These are phyloP conservation scores for Scylla paramamosain DNA, from an alignment of 1,140 invertebrate genomes.

Conservation along the genomic window DNA sequence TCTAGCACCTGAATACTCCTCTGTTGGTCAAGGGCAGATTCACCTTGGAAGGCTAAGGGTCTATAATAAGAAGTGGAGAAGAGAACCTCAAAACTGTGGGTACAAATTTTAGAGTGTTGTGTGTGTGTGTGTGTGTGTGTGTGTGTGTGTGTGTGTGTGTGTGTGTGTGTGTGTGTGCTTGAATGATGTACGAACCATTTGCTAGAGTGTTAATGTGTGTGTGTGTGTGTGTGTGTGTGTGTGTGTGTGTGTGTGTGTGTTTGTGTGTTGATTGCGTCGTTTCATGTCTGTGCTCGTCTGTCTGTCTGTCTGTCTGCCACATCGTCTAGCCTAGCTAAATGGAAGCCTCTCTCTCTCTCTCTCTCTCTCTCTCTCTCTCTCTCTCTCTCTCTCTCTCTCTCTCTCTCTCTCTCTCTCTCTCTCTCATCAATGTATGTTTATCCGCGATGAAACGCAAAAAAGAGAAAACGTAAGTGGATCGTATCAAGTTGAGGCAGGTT, in stretches of 20 bases:
- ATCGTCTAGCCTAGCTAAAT: too few species aligned
- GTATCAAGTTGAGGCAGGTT: slow-evolving; percentile 6
- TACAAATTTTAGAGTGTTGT: not conserved
- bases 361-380: slow-evolving; percentile 37
- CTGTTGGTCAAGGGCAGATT: not conserved
- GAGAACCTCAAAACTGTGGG: slow-evolving; percentile 7
- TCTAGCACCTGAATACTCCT: not conserved
- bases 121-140: not conserved
- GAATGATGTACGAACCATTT: not conserved
- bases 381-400: slow-evolving; percentile 23
- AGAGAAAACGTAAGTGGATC: not conserved
- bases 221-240: slow-evolving; percentile 6
- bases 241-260: not conserved
- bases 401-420: not conserved
- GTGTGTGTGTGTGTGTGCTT: not conserved
- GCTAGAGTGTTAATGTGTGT: not conserved
- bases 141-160: not conserved
- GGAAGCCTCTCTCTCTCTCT: not conserved
- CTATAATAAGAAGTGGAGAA: not conserved
- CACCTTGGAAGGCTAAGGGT: not conserved
- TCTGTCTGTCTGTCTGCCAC: not conserved
- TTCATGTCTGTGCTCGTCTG: not conserved
- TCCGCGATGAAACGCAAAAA: not conserved
- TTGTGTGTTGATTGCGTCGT: too few species aligned
- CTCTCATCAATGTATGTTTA: slow-evolving; percentile 4